A percentile compares a stretch with the other conserved stretches of the same genome.
Evolutionary conservation across 2,797 vertebrate species (phyloP).

Genomic region (Bovichtus diacanthus): DNA sequence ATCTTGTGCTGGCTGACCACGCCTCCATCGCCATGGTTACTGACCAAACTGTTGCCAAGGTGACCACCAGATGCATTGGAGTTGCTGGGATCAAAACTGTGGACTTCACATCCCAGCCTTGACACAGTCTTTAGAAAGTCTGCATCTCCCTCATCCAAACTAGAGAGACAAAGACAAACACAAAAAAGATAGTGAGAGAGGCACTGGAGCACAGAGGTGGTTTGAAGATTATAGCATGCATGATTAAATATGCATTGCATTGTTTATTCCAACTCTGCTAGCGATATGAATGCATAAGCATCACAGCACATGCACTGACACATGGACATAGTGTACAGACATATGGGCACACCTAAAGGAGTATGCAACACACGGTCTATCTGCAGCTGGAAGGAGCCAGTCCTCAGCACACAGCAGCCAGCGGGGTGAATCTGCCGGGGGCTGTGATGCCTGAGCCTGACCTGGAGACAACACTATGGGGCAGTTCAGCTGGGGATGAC

Average conservation of each 20-base stretch:
- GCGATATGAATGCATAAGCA: constrained; percentile 63
- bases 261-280: constrained; percentile 63
- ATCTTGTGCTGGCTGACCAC: constrained; percentile 78
- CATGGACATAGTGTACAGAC: constrained; percentile 37
- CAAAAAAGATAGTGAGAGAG: constrained; percentile 42
- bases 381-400: constrained; percentile 76
- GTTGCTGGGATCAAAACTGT: constrained; percentile 84
- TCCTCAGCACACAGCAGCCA: constrained; percentile 83
- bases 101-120: constrained; percentile 81
- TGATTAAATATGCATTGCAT: constrained; percentile 76
- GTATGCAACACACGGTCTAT: constrained; percentile 80
- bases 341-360: constrained; percentile 82
- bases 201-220: constrained; percentile 47
- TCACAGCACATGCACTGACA: constrained; percentile 37
- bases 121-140: constrained; percentile 78
- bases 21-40: constrained; percentile 72
- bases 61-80: constrained; percentile 73
- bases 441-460: constrained; percentile 50
- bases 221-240: constrained; percentile 67
- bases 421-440: constrained; percentile 39
- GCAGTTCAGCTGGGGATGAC: constrained; percentile 76
- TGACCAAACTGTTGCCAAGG: constrained; percentile 79
- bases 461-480: constrained; percentile 74
- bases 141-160: constrained; percentile 80
- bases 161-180: constrained; percentile 65